These are phyloP conservation scores for Nylanderia fulva DNA, from an alignment of 1,140 invertebrate species.

Conservation along the genomic window DNA sequence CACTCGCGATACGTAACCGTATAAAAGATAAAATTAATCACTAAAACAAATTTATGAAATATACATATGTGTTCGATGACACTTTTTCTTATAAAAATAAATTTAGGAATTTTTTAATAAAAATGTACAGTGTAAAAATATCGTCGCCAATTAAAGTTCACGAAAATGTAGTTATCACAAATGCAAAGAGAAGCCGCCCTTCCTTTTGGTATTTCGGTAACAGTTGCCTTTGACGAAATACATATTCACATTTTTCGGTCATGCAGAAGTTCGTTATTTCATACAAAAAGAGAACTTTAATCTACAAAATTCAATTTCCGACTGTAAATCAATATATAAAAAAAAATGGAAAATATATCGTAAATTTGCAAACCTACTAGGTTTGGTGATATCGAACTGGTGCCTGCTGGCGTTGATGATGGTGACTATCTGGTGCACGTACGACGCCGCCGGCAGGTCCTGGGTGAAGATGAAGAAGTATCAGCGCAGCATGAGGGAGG, in stretches of 20 bases:
- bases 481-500: constrained; percentile 93
- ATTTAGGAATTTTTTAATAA: background rate
- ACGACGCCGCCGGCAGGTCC: constrained; percentile 94
- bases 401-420: constrained; percentile 91
- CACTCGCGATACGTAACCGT: too few relatives aligned
- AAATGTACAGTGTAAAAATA: background rate
- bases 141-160: background rate
- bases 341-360: constrained; percentile 2
- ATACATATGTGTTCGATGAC: background rate
- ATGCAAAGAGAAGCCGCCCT: background rate
- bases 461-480: constrained; percentile 98
- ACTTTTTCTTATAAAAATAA: background rate
- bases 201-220: background rate
- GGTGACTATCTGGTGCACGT: constrained; percentile 95
- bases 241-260: background rate
- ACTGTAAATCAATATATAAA: background rate
- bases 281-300: background rate
- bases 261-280: background rate
- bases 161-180: background rate
- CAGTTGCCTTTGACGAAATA: background rate
- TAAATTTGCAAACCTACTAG: constrained; percentile 83
- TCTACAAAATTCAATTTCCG: background rate
- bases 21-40: constrained; percentile 7
- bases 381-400: constrained; percentile 93
- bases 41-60: background rate